These are phyloP conservation scores for Ascaphus truei DNA, from an alignment of 2,113 vertebrate genomes.

Conservation along the genomic window DNA sequence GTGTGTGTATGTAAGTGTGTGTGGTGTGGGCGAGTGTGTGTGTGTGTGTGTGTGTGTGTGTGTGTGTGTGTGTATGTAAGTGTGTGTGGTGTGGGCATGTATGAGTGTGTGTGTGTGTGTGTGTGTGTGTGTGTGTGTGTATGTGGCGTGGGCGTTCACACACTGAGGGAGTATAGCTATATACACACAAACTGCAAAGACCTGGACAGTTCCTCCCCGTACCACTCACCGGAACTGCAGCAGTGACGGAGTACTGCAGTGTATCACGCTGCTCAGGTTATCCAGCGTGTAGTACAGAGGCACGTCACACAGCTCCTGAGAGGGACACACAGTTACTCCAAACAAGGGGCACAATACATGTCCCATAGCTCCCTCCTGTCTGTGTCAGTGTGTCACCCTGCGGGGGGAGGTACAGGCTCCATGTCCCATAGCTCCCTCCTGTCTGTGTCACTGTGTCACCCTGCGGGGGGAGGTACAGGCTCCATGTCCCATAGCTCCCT, in stretches of 20 bases:
- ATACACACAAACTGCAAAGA: no score
- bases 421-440: background rate
- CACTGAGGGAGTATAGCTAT: no score
- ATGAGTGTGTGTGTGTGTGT: no score
- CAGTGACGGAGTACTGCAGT: slow-evolving; percentile 65
- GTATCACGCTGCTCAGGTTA: slow-evolving; percentile 67
- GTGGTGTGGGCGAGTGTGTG: no score
- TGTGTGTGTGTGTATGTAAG: no score
- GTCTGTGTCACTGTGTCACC: background rate
- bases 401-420: background rate
- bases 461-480: background rate
- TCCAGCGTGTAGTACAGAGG: slow-evolving; percentile 81
- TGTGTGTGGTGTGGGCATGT: no score
- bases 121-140: no score
- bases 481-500: background rate
- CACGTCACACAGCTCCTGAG: slow-evolving; percentile 74
- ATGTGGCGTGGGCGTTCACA: no score
- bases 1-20: no score
- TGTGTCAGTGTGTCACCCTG: background rate
- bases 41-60: no score
- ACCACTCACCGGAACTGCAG: slow-evolving; percentile 79
- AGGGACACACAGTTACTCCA: background rate
- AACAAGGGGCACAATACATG: background rate
- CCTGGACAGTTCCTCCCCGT: no score
- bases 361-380: no score